Evolutionary conservation across 2,113 vertebrate genomes (phyloP).

Genomic region (Centropristis striata): DNA sequence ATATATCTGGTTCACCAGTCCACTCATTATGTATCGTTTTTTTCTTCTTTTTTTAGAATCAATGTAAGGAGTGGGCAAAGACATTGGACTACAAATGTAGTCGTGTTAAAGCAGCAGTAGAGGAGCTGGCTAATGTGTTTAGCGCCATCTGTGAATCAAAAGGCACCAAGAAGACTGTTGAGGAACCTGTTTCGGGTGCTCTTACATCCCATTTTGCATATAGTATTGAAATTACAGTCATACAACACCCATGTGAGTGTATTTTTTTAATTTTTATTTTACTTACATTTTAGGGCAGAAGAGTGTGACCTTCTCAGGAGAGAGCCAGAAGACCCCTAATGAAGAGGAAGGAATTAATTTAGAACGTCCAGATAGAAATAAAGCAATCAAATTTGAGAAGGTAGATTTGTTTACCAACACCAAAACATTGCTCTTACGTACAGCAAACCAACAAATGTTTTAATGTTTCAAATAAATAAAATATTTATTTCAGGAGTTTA

Average conservation of each 20-base stretch:
- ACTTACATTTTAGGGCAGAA: conserved; percentile 67
- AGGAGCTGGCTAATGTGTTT: conserved; percentile 84
- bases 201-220: not conserved
- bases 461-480: conserved; percentile 25
- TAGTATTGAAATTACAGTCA: not conserved
- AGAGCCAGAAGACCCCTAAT: conserved; percentile 1
- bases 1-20: not conserved
- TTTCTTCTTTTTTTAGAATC: conserved; percentile 69
- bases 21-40: not conserved
- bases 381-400: conserved; percentile 87
- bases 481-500: conserved; percentile 84
- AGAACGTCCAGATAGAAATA: conserved; percentile 65
- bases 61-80: conserved; percentile 82
- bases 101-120: conserved; percentile 85
- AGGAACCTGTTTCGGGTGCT: conserved; percentile 64
- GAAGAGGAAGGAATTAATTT: conserved; percentile 42
- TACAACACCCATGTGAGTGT: not conserved
- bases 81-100: conserved; percentile 84
- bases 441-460: not conserved
- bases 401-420: conserved; percentile 58
- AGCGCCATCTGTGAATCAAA: conserved; percentile 81
- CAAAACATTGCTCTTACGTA: not conserved
- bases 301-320: conserved; percentile 67
- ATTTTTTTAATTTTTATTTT: not conserved
- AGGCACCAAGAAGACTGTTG: conserved; percentile 39